Evolutionary conservation across 2,113 vertebrate genomes (phyloP), one percentile per base, ranked within the genome.

Genomic region (Grammomys dolichurus): DNA sequence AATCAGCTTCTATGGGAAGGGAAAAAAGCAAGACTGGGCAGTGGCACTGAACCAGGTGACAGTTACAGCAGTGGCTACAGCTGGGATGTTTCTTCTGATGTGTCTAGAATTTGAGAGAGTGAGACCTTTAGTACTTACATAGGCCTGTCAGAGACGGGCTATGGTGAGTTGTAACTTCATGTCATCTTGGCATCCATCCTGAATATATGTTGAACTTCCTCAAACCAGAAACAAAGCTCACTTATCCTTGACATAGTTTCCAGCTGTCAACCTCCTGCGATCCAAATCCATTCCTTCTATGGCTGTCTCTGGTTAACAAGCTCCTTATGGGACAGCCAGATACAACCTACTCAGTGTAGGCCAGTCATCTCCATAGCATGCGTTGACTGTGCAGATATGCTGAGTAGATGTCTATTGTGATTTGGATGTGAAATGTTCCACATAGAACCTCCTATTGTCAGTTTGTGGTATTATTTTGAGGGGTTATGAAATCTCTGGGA

Each of bases 91-190:
- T 58, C 43, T 92, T 92, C 76, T 78, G 31, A 78, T 13, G 13
- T 51, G 24, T 72, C 51, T 75, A 89, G 72, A 78, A 89, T 85
- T 89, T 69, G 17, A 26, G n/a, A 93, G 80, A 26, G 9, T 69
- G 73, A 20, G 67, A 77, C 20, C 2, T 28, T 40, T 90, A 72
- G 3, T 40, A 12, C 12, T 28, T 58, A 28, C 33, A 19, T 24
- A 93, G 11, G 60, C 33, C 20, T 72, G 22, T 67, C 43, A 69
- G 60, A 40, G 46, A 7, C 7, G 16, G 36, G 6, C 40, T 75
- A 0, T 80, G 9, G 46, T 91, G 46, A 91, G 28, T 33, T 87
- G 63, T 67, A n/a, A 56, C 65, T 81, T 87, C n/a, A 56, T 75
- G 36, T 26, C 46, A 56, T 46, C n/a, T 73, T 31, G 6, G n/a